A percentile compares a stretch with the other conserved stretches of the same genome.
Evolutionary conservation across 2,888 invertebrate genomes (phyloP).

Genomic region (Brassicogethes aeneus): DNA sequence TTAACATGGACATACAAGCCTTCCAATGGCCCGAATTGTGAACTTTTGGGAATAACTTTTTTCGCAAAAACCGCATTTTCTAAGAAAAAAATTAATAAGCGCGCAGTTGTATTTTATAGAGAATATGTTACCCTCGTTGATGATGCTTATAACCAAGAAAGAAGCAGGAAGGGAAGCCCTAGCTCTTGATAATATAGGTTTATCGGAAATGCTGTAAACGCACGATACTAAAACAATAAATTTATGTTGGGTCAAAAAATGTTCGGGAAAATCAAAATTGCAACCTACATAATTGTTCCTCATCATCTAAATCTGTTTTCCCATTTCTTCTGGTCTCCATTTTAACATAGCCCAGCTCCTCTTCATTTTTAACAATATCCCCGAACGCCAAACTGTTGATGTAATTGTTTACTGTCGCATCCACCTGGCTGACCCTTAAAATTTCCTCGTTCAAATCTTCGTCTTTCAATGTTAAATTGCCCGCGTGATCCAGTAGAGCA

Average conservation of each 20-base stretch:
- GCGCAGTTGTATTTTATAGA: conserved; percentile 3
- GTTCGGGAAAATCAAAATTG: conserved; percentile 3
- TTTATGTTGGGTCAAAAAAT: no score
- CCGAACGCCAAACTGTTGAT: conserved; percentile 19
- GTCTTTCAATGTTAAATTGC: conserved; percentile 34
- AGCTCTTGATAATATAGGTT: conserved; percentile 63
- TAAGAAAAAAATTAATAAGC: conserved; percentile 8
- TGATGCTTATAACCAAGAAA: conserved; percentile 49
- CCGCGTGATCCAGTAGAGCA: conserved; percentile 30
- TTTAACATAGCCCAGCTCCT: conserved; percentile 10
- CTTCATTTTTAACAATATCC: conserved; percentile 12
- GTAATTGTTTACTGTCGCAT: conserved; percentile 22
- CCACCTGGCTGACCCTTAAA: conserved; percentile 17
- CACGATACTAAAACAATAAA: conserved; percentile 28
- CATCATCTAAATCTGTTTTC: conserved; percentile 23
- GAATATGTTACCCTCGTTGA: conserved; percentile 29
- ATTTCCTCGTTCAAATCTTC: conserved; percentile 30
- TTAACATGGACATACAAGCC: conserved; percentile 54
- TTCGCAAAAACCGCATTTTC: conserved; percentile 57
- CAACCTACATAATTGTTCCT: conserved; percentile 33
- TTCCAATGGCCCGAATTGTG: conserved; percentile 74
- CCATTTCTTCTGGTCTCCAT: conserved; percentile 18
- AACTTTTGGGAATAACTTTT: conserved; percentile 55
- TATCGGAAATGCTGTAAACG: conserved; percentile 45
- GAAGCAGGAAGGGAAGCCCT: conserved; percentile 66